phyloP scores from a whole-genome alignment of 2,888 invertebrate genomes.

The Campopleginae sp. region DNA sequence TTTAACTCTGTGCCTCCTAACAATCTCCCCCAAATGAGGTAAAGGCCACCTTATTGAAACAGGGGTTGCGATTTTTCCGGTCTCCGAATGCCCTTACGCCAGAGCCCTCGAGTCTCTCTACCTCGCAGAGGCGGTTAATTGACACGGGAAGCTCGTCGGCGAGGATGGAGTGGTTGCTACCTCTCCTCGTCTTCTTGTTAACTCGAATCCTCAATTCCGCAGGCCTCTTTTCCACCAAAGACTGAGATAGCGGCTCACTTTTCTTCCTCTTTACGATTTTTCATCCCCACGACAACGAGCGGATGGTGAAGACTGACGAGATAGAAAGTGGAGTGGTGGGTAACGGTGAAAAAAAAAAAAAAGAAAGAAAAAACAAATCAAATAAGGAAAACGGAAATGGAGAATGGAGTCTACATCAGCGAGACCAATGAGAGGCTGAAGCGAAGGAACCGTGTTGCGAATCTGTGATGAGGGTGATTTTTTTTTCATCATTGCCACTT shows the following conservation, averaged over 20 bases:
- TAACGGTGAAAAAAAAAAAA: constrained; percentile 50
- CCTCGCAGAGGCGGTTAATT: constrained; percentile 82
- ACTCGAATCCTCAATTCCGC: constrained; percentile 79
- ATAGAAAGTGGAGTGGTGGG: constrained; percentile 59
- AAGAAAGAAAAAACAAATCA: constrained; percentile 8
- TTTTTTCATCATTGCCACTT: constrained; percentile 69
- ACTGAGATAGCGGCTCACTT: constrained; percentile 58
- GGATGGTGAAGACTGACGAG: constrained; percentile 72
- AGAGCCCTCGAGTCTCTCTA: constrained; percentile 55
- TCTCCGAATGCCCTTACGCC: constrained; percentile 68
- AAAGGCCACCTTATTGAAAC: constrained; percentile 84
- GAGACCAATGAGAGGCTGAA: constrained; percentile 34
- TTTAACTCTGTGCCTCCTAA: constrained; percentile 82
- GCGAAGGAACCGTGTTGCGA: constrained; percentile 67
- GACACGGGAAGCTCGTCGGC: constrained; percentile 79
- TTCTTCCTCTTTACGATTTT: constrained; percentile 80
- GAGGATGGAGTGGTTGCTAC: constrained; percentile 72
- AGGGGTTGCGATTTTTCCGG: constrained; percentile 84
- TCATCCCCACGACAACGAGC: constrained; percentile 79
- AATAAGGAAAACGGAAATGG: constrained; percentile 33
- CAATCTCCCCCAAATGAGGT: constrained; percentile 84
- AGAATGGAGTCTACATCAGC: constrained; percentile 42
- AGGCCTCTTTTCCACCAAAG: constrained; percentile 55
- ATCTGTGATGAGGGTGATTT: constrained; percentile 77
- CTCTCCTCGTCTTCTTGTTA: constrained; percentile 81